Base-by-base conservation (phyloP, 35 echinoderm and acorn worm species). In the Amphiura filiformis region DNA sequence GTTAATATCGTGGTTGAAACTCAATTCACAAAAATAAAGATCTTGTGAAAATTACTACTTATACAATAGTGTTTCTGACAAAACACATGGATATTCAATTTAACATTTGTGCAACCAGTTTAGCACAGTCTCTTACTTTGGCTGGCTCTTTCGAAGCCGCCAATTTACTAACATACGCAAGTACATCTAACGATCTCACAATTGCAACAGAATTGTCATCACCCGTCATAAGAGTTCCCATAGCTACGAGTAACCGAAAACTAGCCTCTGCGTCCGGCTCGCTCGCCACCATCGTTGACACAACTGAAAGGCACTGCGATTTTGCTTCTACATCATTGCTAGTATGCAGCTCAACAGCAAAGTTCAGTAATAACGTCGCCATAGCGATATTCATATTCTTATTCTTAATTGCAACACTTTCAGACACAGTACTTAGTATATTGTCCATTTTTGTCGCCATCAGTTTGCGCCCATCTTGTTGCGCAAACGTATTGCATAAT, bases 71-170 rank as follows among this genome's bases (percentile, higher is more conserved):
- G n/a, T n/a, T n/a, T n/a, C n/a, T n/a, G n/a, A n/a, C n/a, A n/a
- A n/a, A n/a, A n/a, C n/a, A n/a, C n/a, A n/a, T n/a, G n/a, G n/a
- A n/a, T n/a, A n/a, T n/a, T 70, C 26, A 70, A 70, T 26, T 70
- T 76, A 98, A 78, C 61, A 98, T 39, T 78, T 90, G 31, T 26
- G 44, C 44, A 35, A 99, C 32, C 39, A 65, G 47, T 65, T 56
- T 79, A 23, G 96, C 96, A 78, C 93, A 99, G 9, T 95, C 93
- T 38, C 89, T 88, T 35, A 99, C 81, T 87, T 99, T 99, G 13
- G 80, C 44, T 35, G 90, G 90, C 0, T 92, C 90, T 42, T 77
- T 85, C 9, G 92, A 44, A 56, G 44, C 81, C 32, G 30, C 36
- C 11, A 88, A 86, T 80, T 81, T 64, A 18, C 77, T 94, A 23